A percentile compares a stretch with the other conserved stretches of the same genome.
Conservation (phyloP, 53 echinoderm and acorn worm genomes). For the Patiria pectinifera region DNA sequence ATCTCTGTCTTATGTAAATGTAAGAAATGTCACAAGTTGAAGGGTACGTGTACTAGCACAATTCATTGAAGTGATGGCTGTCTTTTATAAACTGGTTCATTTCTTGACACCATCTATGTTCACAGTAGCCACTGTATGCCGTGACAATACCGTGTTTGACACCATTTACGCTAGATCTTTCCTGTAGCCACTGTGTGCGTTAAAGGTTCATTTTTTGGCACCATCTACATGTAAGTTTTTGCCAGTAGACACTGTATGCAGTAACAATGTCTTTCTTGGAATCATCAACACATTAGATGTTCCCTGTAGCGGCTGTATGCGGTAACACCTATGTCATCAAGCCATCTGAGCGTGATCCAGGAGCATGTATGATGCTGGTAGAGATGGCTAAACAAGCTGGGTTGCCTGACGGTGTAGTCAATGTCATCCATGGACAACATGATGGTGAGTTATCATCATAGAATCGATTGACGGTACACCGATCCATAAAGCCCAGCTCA, state of each 20-base stretch:
- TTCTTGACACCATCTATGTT: not conserved
- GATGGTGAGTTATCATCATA: slow-evolving; percentile 69
- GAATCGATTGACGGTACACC: not conserved
- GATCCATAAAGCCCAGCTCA: too few relatives aligned
- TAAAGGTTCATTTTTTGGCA: not conserved
- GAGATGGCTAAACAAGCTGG: slow-evolving; percentile 89
- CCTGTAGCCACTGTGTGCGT: too few relatives aligned
- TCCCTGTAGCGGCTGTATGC: slow-evolving; percentile 92
- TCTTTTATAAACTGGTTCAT: too few relatives aligned
- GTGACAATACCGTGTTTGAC: too few relatives aligned
- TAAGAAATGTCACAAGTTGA: too few relatives aligned
- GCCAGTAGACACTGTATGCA: too few relatives aligned
- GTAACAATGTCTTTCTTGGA: not conserved
- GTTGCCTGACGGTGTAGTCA: slow-evolving; percentile 86
- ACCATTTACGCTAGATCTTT: not conserved
- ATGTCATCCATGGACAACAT: slow-evolving; percentile 96
- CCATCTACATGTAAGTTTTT: not conserved
- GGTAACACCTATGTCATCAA: slow-evolving; percentile 94
- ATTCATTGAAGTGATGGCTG: too few relatives aligned
- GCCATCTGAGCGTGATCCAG: slow-evolving; percentile 96
- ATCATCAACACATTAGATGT: slow-evolving; percentile 70
- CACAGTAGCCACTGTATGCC: too few relatives aligned
- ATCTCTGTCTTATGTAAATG: too few relatives aligned
- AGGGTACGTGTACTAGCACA: too few relatives aligned
- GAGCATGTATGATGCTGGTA: slow-evolving; percentile 89